Evolutionary conservation across 2,888 invertebrate species (phyloP).

Genomic region (Linyphia triangularis): DNA sequence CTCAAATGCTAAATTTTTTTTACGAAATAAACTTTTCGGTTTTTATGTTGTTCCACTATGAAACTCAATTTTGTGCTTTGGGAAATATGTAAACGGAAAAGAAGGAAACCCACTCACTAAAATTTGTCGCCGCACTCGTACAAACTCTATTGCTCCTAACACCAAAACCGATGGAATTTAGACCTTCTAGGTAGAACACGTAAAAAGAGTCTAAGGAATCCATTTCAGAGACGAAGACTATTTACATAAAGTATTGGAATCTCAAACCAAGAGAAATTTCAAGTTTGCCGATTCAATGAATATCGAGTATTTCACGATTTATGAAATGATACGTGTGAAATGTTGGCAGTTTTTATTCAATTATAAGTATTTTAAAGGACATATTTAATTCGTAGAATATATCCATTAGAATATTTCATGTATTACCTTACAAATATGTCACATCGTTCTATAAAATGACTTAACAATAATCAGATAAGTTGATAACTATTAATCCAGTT

Average conservation of each 20-base stretch:
- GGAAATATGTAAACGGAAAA: constrained; percentile 18
- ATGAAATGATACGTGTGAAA: too few species aligned
- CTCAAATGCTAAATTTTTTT: not conserved
- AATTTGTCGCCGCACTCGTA: constrained; percentile 4
- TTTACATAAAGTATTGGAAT: constrained; percentile 14
- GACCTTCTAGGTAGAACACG: not conserved
- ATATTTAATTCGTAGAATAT: too few species aligned
- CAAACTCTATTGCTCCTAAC: not conserved
- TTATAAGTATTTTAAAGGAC: too few species aligned
- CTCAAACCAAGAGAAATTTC: too few species aligned
- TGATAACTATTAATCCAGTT: too few species aligned
- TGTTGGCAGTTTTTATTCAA: too few species aligned
- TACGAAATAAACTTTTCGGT: constrained; percentile 23
- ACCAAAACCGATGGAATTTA: constrained; percentile 4
- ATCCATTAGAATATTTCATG: too few species aligned
- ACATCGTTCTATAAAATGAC: too few species aligned
- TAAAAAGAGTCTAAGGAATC: constrained; percentile 10
- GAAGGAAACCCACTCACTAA: constrained; percentile 5
- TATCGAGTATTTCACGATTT: too few species aligned
- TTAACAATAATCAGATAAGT: too few species aligned
- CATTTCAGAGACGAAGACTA: not conserved
- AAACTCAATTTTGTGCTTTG: constrained; percentile 33
- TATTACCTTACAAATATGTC: too few species aligned
- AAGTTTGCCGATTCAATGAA: too few species aligned
- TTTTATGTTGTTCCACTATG: constrained; percentile 12